phyloP scores from a whole-genome alignment of 2,797 vertebrate genomes.

The Austrolebias charrua region DNA sequence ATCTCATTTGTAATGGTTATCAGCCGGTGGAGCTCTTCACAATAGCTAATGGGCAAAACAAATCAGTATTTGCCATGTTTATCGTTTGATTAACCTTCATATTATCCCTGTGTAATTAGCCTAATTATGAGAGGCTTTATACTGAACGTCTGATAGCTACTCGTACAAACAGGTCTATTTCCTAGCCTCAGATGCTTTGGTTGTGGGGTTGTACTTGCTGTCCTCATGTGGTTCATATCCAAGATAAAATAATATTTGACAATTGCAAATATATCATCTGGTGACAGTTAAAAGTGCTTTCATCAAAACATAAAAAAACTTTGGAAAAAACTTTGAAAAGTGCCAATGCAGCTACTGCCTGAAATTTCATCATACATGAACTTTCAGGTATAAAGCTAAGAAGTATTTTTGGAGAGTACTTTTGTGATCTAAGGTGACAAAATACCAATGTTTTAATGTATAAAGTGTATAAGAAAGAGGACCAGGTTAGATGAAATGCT shows the following conservation, averaged over 20 bases:
- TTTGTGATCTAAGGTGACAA: too few species aligned
- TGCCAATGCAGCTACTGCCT: neutral
- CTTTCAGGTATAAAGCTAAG: too few species aligned
- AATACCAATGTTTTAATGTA: too few species aligned
- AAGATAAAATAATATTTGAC: slow-evolving; percentile 17
- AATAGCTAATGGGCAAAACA: slow-evolving; percentile 80
- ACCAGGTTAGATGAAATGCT: too few species aligned
- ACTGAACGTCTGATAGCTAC: slow-evolving; percentile 39
- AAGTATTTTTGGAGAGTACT: too few species aligned
- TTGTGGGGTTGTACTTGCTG: neutral
- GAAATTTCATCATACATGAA: neutral
- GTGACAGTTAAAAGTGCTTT: slow-evolving; percentile 10
- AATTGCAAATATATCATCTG: slow-evolving; percentile 29
- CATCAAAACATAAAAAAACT: too few species aligned
- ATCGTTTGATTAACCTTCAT: slow-evolving; percentile 75
- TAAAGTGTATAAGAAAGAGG: too few species aligned
- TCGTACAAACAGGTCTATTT: slow-evolving; percentile 26
- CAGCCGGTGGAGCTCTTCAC: slow-evolving; percentile 69
- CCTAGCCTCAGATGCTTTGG: slow-evolving; percentile 28
- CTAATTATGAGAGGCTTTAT: slow-evolving; percentile 70
- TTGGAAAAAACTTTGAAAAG: too few species aligned
- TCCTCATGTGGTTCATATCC: neutral
- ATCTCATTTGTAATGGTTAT: slow-evolving; percentile 80
- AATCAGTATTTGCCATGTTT: slow-evolving; percentile 72
- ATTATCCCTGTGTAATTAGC: slow-evolving; percentile 74